Evolutionary conservation across 2,888 invertebrate species (phyloP).

Genomic region (Meiosimyza platycephala): DNA sequence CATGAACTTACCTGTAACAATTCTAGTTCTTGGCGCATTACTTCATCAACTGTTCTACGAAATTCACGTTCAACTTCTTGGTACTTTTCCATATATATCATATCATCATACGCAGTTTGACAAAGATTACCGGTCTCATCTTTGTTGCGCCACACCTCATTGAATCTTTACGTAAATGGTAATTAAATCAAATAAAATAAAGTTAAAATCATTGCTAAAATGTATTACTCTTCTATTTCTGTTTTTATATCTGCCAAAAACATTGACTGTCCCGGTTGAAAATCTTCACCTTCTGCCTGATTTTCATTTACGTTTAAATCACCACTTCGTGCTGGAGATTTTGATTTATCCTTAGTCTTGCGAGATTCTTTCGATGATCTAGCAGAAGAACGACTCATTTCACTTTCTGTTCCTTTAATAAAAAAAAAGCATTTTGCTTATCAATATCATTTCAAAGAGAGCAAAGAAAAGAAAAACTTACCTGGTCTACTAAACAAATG

Average conservation of each 20-base stretch:
- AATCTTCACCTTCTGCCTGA: conserved; percentile 68
- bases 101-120: conserved; percentile 83
- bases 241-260: conserved; percentile 79
- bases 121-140: conserved; percentile 80
- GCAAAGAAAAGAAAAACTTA: conserved; percentile 46
- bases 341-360: conserved; percentile 80
- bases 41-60: conserved; percentile 82
- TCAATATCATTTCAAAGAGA: not conserved
- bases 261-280: conserved; percentile 77
- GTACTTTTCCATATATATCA: conserved; percentile 87
- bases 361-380: conserved; percentile 83
- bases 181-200: conserved; percentile 15
- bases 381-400: conserved; percentile 82
- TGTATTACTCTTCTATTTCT: conserved; percentile 76
- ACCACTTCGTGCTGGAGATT: conserved; percentile 68
- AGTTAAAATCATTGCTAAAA: not conserved
- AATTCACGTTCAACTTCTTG: conserved; percentile 85
- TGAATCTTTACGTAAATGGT: conserved; percentile 69
- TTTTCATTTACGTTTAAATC: conserved; percentile 74
- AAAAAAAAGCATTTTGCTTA: conserved; percentile 7
- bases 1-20: conserved; percentile 71
- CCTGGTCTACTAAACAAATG: conserved; percentile 85
- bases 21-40: conserved; percentile 77
- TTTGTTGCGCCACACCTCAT: conserved; percentile 85
- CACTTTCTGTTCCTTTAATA: conserved; percentile 77